Percentiles rank a stretch among this genome's conserved stretches.
These are phyloP conservation scores for Ricordea florida DNA, from an alignment of 92 coral and sea anemone genomes.

Conservation along the genomic window DNA sequence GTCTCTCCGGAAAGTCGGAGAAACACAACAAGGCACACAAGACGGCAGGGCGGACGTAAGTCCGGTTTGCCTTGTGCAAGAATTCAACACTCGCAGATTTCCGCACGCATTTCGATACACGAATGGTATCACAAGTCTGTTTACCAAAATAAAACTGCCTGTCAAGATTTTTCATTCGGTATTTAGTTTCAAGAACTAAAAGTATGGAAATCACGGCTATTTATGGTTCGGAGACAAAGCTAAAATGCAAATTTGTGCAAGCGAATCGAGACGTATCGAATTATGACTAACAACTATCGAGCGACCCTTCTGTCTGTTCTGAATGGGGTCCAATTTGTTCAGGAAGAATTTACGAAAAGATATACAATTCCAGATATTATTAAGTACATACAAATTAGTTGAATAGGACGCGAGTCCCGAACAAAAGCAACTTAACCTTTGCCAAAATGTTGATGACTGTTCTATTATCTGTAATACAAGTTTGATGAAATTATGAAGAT, in stretches of 20 bases:
- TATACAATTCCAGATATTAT: slow-evolving; percentile 40
- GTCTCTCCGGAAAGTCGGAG: slow-evolving; percentile 12
- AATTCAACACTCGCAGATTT: slow-evolving; percentile 57
- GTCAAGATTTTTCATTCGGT: slow-evolving; percentile 40
- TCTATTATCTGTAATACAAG: slow-evolving; percentile 60
- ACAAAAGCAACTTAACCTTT: slow-evolving; percentile 80
- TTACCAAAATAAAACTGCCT: slow-evolving; percentile 57
- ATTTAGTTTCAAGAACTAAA: slow-evolving; percentile 39
- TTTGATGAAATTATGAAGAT: slow-evolving; percentile 71
- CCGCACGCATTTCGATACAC: slow-evolving; percentile 60
- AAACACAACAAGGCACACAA: slow-evolving; percentile 28
- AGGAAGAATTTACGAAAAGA: slow-evolving; percentile 5
- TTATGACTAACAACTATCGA: slow-evolving; percentile 2
- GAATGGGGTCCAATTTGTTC: not conserved
- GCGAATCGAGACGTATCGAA: slow-evolving; percentile 31
- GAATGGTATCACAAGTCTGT: slow-evolving; percentile 39
- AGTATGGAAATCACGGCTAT: slow-evolving; percentile 49
- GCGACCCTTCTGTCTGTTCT: not conserved
- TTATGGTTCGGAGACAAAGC: slow-evolving; percentile 74
- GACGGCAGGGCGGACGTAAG: slow-evolving; percentile 9
- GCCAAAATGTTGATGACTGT: slow-evolving; percentile 47
- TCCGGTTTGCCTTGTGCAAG: slow-evolving; percentile 44
- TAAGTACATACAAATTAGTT: slow-evolving; percentile 70
- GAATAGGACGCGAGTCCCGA: slow-evolving; percentile 45
- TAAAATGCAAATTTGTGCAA: slow-evolving; percentile 76